Percentiles rank a stretch among this genome's conserved stretches.
phyloP scores from a whole-genome alignment of 1,140 invertebrate species.

The Chelonus insularis region DNA sequence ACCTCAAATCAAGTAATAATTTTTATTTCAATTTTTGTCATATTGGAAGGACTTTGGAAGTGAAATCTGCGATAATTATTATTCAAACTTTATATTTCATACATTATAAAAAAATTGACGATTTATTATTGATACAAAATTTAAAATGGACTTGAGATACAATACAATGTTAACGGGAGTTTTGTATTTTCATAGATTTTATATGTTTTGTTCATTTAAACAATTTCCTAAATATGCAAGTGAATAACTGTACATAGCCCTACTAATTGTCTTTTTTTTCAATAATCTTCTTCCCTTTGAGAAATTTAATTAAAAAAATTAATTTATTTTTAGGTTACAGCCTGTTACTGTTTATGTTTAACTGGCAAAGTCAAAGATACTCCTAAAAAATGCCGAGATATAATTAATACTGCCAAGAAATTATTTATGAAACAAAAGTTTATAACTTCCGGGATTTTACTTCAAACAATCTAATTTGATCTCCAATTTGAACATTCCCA shows the following conservation, averaged over 20 bases:
- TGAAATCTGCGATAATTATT: too few relatives aligned
- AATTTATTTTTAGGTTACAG: slow-evolving; percentile 80
- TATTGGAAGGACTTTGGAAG: too few relatives aligned
- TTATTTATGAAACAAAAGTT: slow-evolving; percentile 83
- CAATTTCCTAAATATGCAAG: slow-evolving; percentile 92
- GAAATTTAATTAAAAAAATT: too few relatives aligned
- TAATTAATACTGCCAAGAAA: slow-evolving; percentile 86
- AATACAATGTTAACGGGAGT: slow-evolving; percentile 98
- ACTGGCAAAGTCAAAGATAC: slow-evolving; percentile 99
- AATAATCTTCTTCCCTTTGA: too few relatives aligned
- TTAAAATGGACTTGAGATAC: slow-evolving; percentile 91
- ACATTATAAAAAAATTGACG: too few relatives aligned
- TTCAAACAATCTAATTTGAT: slow-evolving; percentile 99
- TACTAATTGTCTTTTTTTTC: too few relatives aligned
- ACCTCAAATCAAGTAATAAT: too few relatives aligned
- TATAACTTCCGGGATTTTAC: slow-evolving; percentile 87
- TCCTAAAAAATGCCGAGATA: slow-evolving; percentile 98
- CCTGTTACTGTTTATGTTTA: slow-evolving; percentile 94
- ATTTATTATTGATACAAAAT: slow-evolving; percentile 91
- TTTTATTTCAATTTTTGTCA: too few relatives aligned
- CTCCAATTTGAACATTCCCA: slow-evolving; percentile 98
- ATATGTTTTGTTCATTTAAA: slow-evolving; percentile 97
- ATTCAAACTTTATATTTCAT: too few relatives aligned
- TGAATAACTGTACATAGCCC: slow-evolving; percentile 35
- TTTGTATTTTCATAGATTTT: slow-evolving; percentile 98